A percentile compares a stretch with the other conserved stretches of the same genome.
phyloP scores from a whole-genome alignment of 2,888 invertebrate genomes.

The Mystacides longicornis region DNA sequence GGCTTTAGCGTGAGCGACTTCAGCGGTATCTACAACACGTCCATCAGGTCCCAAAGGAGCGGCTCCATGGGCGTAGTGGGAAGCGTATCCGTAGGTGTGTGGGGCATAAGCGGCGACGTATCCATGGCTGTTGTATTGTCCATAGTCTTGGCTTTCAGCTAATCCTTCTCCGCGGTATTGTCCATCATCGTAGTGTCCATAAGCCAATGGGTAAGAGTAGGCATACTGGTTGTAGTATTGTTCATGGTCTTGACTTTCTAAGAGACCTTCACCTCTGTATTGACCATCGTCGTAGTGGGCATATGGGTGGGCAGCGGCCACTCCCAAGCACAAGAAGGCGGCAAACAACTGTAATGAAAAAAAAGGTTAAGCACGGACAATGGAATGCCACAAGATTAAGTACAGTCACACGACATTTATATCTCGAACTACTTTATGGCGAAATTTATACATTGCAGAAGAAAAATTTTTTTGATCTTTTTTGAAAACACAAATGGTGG shows the following conservation, averaged over 20 bases:
- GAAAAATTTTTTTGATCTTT: too few relatives aligned
- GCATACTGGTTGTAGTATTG: constrained; percentile 5
- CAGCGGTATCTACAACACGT: constrained; percentile 23
- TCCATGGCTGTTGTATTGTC: constrained; percentile 35
- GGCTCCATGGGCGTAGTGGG: constrained; percentile 4
- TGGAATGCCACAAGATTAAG: too few relatives aligned
- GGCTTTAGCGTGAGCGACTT: constrained; percentile 23
- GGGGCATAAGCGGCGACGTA: constrained; percentile 36
- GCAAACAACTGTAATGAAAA: constrained; percentile 10
- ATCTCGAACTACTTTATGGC: too few relatives aligned
- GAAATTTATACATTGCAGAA: too few relatives aligned
- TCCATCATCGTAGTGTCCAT: constrained; percentile 13
- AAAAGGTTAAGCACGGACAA: not conserved
- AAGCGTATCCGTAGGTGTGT: not conserved
- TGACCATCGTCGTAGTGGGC: constrained; percentile 11
- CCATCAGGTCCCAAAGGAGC: constrained; percentile 24
- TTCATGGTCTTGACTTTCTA: constrained; percentile 9
- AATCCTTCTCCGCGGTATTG: constrained; percentile 17
- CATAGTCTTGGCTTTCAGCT: constrained; percentile 16
- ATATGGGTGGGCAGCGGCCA: constrained; percentile 7
- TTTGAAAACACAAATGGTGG: too few relatives aligned
- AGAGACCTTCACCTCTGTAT: constrained; percentile 10
- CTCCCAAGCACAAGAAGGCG: constrained; percentile 11
- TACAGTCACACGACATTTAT: too few relatives aligned
- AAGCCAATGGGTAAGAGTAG: not conserved